Base-by-base conservation (phyloP, 2,113 vertebrate species). In the Pelvicachromis taeniatus region DNA sequence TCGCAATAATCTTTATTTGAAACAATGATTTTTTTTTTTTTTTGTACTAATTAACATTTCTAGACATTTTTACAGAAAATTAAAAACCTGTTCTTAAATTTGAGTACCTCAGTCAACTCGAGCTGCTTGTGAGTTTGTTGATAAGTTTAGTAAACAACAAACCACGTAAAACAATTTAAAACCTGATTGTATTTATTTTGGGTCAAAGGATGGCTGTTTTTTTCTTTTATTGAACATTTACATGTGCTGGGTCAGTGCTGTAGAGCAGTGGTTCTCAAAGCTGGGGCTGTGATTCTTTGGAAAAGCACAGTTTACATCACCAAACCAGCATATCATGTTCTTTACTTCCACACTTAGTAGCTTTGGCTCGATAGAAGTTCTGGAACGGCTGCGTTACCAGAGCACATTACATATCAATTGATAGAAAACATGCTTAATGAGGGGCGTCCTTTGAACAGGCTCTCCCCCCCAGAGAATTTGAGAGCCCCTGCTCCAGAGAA, bases 191-290 rank as follows among this genome's bases (percentile, higher is more conserved):
- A 50, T 73, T 73, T 73, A 31, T 50, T 73, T 29, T 50, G 7
- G 58, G 14, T 78, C 13, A 50, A 7, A 84, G 0, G 26, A 59
- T 5, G 19, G 21, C 35, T 80, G 1, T 17, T 55, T 17, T 63
- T 42, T 65, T 0, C 21, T 70, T 45, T 23, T 68, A 21, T 42
- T 17, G 23, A 45, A 26, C 54, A 21, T n/a, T 9, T n/a, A 31
- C 19, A 53, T 56, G 9, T 14, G 16, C 23, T 31, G 42, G 23
- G 16, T 75, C 14, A 50, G 68, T 19, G 42, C 68, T 75, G 68
- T 19, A 29, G 5, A 73, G 23, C 23, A 29, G 23, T 0, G 23
- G 23, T 3, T 0, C 65, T 29, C 0, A 70, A 70, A 3, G 65
- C 38, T 70, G 65, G 40, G 63, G 2, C 63, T 68, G 63, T 26